Evolutionary conservation across 2,888 invertebrate species (phyloP).

Genomic region (Brachypterus glaber): DNA sequence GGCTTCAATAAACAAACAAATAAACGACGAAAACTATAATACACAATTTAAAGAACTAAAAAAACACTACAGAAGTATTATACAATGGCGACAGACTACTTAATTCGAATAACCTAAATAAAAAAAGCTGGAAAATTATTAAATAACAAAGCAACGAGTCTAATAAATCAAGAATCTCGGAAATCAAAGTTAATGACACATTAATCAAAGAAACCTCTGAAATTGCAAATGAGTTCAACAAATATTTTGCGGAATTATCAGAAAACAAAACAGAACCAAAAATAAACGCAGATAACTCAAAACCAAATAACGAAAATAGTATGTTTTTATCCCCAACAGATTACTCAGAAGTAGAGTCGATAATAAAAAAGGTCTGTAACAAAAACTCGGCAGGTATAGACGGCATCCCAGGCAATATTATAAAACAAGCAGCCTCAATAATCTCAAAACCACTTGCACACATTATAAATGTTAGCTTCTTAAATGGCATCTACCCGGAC

Average conservation of each 20-base stretch:
- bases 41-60: not conserved
- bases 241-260: not conserved
- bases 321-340: not conserved
- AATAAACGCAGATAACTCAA: no score
- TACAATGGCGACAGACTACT: not conserved
- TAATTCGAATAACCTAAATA: not conserved
- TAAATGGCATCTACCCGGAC: not conserved
- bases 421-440: not conserved
- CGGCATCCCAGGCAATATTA: not conserved
- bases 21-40: not conserved
- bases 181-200: no score
- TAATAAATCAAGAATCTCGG: not conserved
- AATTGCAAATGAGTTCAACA: not conserved
- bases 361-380: not conserved
- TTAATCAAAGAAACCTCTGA: no score
- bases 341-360: not conserved
- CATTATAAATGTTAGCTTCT: not conserved
- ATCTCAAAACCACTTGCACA: not conserved
- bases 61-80: not conserved
- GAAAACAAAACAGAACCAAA: no score
- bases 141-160: not conserved
- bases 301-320: not conserved
- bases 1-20: not conserved
- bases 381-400: not conserved
- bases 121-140: not conserved